These are phyloP conservation scores for Caretta caretta DNA, from an alignment of 2,113 vertebrate species.

Conservation along the genomic window DNA sequence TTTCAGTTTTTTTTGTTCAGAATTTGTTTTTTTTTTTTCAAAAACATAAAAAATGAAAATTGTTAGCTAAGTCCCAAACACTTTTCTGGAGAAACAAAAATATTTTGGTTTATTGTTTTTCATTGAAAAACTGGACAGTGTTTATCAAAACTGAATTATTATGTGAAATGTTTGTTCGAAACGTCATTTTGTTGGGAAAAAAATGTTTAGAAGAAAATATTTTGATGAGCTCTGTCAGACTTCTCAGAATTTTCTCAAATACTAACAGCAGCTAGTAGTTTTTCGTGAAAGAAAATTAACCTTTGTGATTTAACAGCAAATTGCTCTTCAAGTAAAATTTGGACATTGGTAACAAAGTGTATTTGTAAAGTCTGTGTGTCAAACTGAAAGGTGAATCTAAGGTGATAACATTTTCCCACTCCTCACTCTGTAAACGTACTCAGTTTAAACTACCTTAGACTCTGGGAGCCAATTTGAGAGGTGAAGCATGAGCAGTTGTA, in stretches of 20 bases:
- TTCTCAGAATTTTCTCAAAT: background rate
- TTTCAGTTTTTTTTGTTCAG: background rate
- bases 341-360: background rate
- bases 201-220: background rate
- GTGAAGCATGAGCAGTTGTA: background rate
- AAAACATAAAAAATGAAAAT: background rate
- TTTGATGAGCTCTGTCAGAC: background rate
- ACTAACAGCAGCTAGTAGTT: background rate
- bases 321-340: background rate
- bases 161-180: background rate
- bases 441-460: background rate
- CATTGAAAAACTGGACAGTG: background rate
- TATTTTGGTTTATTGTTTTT: background rate
- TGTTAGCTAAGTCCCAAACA: background rate
- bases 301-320: background rate
- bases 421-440: background rate
- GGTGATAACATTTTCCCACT: background rate
- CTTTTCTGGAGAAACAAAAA: background rate
- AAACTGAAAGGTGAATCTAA: background rate
- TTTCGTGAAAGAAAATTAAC: background rate
- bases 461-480: background rate
- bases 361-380: background rate
- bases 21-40: too few species aligned
- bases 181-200: background rate
- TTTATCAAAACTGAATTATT: background rate